Percentiles rank a stretch among this genome's conserved stretches.
phyloP scores from a whole-genome alignment of 2,888 invertebrate genomes.

The Thera obeliscata region DNA sequence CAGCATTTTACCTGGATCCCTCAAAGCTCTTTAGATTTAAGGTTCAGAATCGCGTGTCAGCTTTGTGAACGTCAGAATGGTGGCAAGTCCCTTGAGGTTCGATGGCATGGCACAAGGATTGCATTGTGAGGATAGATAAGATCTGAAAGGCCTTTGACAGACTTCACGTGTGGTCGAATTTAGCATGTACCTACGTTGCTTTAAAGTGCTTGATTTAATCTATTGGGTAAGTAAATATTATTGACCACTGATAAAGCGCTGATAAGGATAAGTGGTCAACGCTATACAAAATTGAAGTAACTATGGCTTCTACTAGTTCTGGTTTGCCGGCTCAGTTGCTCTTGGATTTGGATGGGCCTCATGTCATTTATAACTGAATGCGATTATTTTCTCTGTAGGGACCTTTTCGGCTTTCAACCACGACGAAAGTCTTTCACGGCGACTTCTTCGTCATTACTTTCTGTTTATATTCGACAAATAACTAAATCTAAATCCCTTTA shows the following conservation, averaged over 20 bases:
- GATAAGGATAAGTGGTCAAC: constrained; percentile 15
- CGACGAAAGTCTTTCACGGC: too few species aligned
- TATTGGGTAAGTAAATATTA: constrained; percentile 17
- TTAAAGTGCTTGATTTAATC: constrained; percentile 33
- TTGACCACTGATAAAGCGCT: constrained; percentile 7
- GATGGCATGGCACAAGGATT: constrained; percentile 55
- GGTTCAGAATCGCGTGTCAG: constrained; percentile 40
- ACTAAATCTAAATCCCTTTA: too few species aligned
- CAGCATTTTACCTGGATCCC: constrained; percentile 40
- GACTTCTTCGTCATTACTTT: too few species aligned
- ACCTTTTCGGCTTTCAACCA: too few species aligned
- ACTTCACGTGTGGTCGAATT: constrained; percentile 70
- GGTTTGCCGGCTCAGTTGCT: background rate
- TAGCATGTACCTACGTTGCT: constrained; percentile 45
- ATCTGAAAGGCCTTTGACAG: constrained; percentile 62
- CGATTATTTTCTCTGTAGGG: too few species aligned
- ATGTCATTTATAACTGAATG: too few species aligned
- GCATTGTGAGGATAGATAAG: constrained; percentile 68
- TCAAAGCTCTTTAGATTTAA: constrained; percentile 27
- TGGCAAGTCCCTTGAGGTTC: constrained; percentile 52
- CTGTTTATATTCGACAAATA: too few species aligned
- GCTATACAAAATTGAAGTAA: background rate
- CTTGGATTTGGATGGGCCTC: background rate
- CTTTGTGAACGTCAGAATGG: constrained; percentile 37
- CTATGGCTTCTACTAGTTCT: background rate